phyloP scores from a whole-genome alignment of 2,888 invertebrate species.

The Carpatolechia fugitivella region DNA sequence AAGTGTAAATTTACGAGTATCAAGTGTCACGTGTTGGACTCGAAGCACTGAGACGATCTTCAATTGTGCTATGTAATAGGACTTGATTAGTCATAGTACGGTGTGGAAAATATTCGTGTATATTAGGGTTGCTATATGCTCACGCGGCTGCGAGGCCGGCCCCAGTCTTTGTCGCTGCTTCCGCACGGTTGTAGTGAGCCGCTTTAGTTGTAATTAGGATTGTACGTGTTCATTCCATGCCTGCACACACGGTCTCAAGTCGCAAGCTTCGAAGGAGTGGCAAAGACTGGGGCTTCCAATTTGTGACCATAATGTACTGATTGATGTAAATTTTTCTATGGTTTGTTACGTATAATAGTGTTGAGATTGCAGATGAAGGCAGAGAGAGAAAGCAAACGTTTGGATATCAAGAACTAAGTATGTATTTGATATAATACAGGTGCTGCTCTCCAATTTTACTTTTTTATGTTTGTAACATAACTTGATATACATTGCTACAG shows the following conservation, averaged over 20 bases:
- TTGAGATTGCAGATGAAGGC: constrained; percentile 40
- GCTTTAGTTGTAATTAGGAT: constrained; percentile 20
- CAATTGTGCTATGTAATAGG: constrained; percentile 61
- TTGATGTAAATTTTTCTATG: constrained; percentile 77
- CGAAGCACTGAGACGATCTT: constrained; percentile 55
- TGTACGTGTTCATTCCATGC: constrained; percentile 24
- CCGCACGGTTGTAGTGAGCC: constrained; percentile 16
- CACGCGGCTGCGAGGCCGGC: constrained; percentile 59
- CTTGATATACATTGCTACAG: constrained; percentile 27
- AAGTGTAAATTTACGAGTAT: constrained; percentile 74
- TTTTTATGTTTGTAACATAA: constrained; percentile 33
- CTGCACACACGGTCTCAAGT: constrained; percentile 10
- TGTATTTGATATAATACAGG: constrained; percentile 48
- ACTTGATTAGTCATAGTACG: constrained; percentile 62
- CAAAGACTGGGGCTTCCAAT: constrained; percentile 63
- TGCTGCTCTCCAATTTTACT: constrained; percentile 48
- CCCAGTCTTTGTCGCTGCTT: constrained; percentile 58
- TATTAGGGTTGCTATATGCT: constrained; percentile 58
- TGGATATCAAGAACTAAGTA: constrained; percentile 37
- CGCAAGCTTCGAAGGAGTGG: constrained; percentile 28
- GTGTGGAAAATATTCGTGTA: constrained; percentile 60
- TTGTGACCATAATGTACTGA: constrained; percentile 66
- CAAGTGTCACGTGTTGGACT: constrained; percentile 60
- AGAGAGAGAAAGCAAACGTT: constrained; percentile 37
- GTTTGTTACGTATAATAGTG: constrained; percentile 63